Conservation (phyloP, 2,797 vertebrate species). For the Prionace glauca region DNA sequence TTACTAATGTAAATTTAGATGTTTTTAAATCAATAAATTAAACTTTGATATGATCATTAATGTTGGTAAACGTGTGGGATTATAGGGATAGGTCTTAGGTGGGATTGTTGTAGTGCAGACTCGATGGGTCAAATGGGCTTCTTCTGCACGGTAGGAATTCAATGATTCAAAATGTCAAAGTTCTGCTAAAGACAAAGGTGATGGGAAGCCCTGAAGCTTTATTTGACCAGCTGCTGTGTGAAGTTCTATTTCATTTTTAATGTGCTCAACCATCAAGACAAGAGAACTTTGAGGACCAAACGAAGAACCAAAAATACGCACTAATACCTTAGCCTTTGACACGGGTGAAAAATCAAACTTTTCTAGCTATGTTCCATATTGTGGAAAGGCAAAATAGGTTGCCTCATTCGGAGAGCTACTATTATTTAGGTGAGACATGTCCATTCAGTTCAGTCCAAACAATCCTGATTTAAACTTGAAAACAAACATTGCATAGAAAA, state of each 20-base stretch:
- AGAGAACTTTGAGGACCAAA: background rate
- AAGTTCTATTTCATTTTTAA: background rate
- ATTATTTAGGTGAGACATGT: background rate
- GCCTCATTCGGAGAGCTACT: background rate
- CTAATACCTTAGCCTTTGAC: background rate
- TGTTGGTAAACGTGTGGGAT: background rate
- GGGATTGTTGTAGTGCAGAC: too few relatives aligned
- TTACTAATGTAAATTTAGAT: background rate
- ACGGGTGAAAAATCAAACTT: background rate
- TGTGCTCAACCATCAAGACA: background rate
- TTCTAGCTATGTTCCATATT: background rate
- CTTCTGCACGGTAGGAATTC: too few relatives aligned
- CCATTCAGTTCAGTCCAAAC: background rate
- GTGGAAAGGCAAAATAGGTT: background rate
- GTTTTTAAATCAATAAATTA: background rate
- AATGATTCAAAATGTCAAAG: background rate
- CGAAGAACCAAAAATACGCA: background rate
- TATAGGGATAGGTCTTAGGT: too few relatives aligned
- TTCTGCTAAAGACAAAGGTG: background rate
- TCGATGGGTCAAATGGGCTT: too few relatives aligned
- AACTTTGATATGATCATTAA: background rate
- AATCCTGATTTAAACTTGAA: background rate
- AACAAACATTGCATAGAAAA: background rate
- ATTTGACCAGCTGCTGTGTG: background rate
- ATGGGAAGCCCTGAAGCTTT: background rate